Evolutionary conservation across 1,140 invertebrate species (phyloP), one percentile per base, ranked within the genome.

Genomic region (Sesamia nonagrioides): DNA sequence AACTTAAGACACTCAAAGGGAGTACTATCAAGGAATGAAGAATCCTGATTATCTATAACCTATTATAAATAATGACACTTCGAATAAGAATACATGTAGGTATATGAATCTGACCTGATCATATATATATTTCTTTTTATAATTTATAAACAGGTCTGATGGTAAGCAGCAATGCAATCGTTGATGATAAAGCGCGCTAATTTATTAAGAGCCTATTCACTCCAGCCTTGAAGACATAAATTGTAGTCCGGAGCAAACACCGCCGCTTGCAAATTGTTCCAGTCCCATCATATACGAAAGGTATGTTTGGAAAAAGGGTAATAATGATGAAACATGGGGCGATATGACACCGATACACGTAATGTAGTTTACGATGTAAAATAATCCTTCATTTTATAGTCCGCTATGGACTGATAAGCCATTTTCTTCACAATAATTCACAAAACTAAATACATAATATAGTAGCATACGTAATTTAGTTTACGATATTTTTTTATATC

Each of bases 391-490:
- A 21, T 61, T 61, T 61, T 61, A 61, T 40, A 4, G 33, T 40
- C 35, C 60, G 40, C 15, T 42, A 40, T 18, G 35, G 18, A 63
- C 60, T 63, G 17, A 40, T n/a, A 17, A 63, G 60, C n/a, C n/a
- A 42, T 56, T 56, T 56, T 56, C 37, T 63, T 63, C 60, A 63
- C n/a, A 63, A 63, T 42, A 37, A 63, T 42, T 17, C 37, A 13
- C 37, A 42, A 40, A 58, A 60, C 18, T 48, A n/a, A n/a, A n/a
- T n/a, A n/a, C n/a, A n/a, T n/a, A n/a, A n/a, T n/a, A n/a, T n/a
- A n/a, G n/a, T n/a, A n/a, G n/a, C n/a, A n/a, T n/a, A n/a, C n/a
- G n/a, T n/a, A n/a, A n/a, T n/a, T n/a, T n/a, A n/a, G n/a, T n/a
- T n/a, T n/a, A n/a, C n/a, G n/a, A n/a, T n/a, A n/a, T n/a, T n/a